Percentiles rank a stretch among this genome's conserved stretches.
phyloP scores from a whole-genome alignment of 2,888 invertebrate genomes.

The Lottia scabra region DNA sequence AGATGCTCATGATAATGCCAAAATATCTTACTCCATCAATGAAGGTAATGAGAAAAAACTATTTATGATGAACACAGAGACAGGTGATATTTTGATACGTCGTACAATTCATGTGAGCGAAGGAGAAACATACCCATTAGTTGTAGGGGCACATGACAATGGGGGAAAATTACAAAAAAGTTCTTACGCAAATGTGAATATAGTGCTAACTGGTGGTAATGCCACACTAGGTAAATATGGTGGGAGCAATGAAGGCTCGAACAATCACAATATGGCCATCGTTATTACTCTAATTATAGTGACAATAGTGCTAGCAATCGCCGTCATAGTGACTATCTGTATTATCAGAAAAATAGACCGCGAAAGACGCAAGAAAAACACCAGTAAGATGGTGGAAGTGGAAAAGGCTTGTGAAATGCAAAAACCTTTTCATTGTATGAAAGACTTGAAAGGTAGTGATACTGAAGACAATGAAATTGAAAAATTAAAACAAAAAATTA shows the following conservation, averaged over 20 bases:
- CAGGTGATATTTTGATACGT: conserved; percentile 67
- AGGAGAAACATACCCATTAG: conserved; percentile 44
- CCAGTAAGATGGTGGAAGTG: not conserved
- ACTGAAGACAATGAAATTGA: conserved; percentile 41
- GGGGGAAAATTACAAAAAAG: conserved; percentile 43
- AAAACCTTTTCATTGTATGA: not conserved
- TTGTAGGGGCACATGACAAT: conserved; percentile 50
- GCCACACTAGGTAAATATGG: conserved; percentile 29
- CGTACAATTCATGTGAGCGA: conserved; percentile 45
- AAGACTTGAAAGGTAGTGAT: conserved; percentile 5
- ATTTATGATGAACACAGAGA: conserved; percentile 68
- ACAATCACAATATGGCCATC: conserved; percentile 49
- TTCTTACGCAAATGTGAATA: conserved; percentile 39
- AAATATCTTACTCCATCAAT: conserved; percentile 41
- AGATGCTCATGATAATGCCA: conserved; percentile 51
- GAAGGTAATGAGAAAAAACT: conserved; percentile 68
- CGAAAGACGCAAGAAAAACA: conserved; percentile 28
- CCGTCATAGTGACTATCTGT: conserved; percentile 52
- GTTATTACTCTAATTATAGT: conserved; percentile 55
- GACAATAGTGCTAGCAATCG: conserved; percentile 47
- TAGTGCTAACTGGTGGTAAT: conserved; percentile 44
- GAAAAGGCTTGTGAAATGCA: not conserved
- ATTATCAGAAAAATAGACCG: conserved; percentile 48
- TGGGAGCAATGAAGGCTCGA: conserved; percentile 29
- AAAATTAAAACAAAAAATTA: conserved; percentile 48